Conservation (phyloP, 30 jellyfish, hydroid and myxozoan genomes). For the Aurelia sp. region DNA sequence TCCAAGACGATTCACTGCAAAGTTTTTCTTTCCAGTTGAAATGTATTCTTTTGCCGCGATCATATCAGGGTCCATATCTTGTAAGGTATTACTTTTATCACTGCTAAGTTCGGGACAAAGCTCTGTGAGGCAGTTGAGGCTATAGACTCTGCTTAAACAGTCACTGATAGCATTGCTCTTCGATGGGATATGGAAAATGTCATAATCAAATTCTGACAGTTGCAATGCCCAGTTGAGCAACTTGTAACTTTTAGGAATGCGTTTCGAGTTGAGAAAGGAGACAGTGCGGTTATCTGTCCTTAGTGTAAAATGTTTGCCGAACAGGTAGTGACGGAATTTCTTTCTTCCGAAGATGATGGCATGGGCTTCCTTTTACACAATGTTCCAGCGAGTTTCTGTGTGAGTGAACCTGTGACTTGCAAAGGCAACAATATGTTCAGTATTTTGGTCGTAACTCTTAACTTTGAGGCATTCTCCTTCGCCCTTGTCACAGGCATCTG, state of each 20-base stretch:
- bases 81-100: neutral
- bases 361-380: conserved; percentile 7
- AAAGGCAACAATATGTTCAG: conserved; percentile 2
- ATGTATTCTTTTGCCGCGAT: conserved; percentile 1
- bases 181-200: neutral
- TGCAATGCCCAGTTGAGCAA: conserved; percentile 12
- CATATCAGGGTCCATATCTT: neutral
- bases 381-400: conserved; percentile 16
- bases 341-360: conserved; percentile 12
- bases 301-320: conserved; percentile 30
- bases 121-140: conserved; percentile 30
- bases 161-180: neutral
- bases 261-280: conserved; percentile 21
- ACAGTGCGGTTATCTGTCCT: conserved; percentile 26
- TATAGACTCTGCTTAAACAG: neutral
- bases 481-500: too few relatives aligned
- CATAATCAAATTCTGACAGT: conserved; percentile 3
- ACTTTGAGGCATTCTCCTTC: too few relatives aligned
- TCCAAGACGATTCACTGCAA: conserved; percentile 4
- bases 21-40: conserved; percentile 11
- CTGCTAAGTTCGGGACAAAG: neutral
- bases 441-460: too few relatives aligned
- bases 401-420: neutral
- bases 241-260: conserved; percentile 16
- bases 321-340: neutral